Base-by-base conservation (phyloP, 2,888 invertebrate species). In the Campoletis raptor region DNA sequence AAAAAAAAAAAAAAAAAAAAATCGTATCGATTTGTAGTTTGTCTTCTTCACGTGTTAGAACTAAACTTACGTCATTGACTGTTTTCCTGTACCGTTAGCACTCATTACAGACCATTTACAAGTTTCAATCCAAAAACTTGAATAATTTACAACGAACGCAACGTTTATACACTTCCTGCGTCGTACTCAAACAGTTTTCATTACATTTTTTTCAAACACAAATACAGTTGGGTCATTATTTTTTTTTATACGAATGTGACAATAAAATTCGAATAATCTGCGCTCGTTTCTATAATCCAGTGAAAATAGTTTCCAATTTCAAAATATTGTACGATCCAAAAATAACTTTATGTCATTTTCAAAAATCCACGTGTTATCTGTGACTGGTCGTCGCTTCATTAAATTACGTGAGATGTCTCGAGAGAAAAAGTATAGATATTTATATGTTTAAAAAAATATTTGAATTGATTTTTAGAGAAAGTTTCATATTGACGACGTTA, bases 1-100 rank as follows among this genome's bases (percentile, higher is more conserved):
- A 15, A n/a, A 48, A 45, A 66, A 36, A 6, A 30, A 48, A 67
- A 5, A 30, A 24, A 24, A 54, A 12, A 61, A 30, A 61, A 30
- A 61, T 61, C 30, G 15, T 61, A 61, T 61, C 61, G 61, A 61
- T 61, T 61, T 6, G 30, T 61, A 30, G 61, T 61, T 61, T 30
- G 61, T 61, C 61, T 61, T 61, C 61, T 61, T 61, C 61, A 30
- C 61, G 6, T 61, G 30, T 30, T 15, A 10, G 30, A 30, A 61
- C 61, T 6, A 30, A 30, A 57, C 61, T 61, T 30, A 30, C 61
- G 61, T 61, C 61, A 61, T 61, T 30, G 30, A 30, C 3, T 30
- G 24, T 15, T 61, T 30, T 30, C 61, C 61, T 15, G 30, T 30
- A 15, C 1, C 30, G 15, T 21, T 30, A 30, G 15, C 5, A 30